These are phyloP conservation scores for Turdus rufiventris DNA, from an alignment of 2,113 vertebrate species.

Conservation along the genomic window DNA sequence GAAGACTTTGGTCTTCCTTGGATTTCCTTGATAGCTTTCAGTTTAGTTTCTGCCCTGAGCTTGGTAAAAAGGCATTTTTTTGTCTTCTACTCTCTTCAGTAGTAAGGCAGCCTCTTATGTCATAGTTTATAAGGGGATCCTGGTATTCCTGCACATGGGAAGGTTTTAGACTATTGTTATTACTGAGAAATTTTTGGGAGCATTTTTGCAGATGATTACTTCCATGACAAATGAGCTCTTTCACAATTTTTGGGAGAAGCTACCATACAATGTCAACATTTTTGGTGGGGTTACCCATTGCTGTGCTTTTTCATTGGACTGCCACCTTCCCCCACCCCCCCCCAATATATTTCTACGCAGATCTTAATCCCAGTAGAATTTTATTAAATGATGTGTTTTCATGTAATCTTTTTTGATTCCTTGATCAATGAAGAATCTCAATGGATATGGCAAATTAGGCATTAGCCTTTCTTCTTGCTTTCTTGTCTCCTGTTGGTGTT, in stretches of 20 bases:
- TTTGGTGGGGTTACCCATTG: neutral
- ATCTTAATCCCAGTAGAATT: neutral
- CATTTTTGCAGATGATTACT: neutral
- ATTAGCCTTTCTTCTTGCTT: neutral
- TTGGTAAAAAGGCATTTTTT: neutral
- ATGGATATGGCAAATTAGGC: neutral
- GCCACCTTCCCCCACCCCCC: accelerated
- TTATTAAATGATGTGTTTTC: neutral
- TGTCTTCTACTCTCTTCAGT: neutral
- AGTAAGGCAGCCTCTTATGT: neutral
- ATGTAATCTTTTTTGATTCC: neutral
- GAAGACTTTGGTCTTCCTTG: neutral
- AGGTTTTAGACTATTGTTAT: neutral
- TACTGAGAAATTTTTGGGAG: neutral
- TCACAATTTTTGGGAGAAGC: neutral
- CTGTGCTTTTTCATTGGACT: neutral
- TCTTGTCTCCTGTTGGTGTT: neutral
- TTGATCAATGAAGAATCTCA: neutral
- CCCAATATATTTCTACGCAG: neutral
- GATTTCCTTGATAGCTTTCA: neutral
- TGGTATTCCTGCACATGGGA: neutral
- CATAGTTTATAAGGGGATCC: neutral
- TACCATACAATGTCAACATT: neutral
- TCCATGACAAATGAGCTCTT: neutral
- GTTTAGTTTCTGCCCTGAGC: neutral